These are phyloP conservation scores for Cuculus canorus DNA, from an alignment of 2,797 vertebrate species.

Conservation along the genomic window DNA sequence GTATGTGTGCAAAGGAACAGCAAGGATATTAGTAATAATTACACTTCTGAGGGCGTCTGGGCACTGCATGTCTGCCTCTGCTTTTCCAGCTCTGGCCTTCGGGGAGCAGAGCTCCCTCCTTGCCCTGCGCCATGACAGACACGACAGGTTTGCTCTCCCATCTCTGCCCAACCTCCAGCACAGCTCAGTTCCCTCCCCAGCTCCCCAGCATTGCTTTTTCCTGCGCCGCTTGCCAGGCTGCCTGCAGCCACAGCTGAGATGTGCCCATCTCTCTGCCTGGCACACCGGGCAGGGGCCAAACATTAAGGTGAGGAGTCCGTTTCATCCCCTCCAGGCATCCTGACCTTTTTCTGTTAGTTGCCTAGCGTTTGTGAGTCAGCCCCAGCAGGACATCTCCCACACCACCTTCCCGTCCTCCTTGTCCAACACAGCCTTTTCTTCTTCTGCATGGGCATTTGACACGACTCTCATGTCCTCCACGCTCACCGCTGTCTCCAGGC, in stretches of 20 bases:
- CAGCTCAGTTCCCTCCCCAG: neutral
- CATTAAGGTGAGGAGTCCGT: neutral
- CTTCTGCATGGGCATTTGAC: neutral
- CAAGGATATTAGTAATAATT: neutral
- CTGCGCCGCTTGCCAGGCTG: fast-evolving
- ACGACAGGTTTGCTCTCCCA: fast-evolving
- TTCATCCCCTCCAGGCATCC: neutral
- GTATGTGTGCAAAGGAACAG: neutral
- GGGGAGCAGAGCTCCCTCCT: neutral
- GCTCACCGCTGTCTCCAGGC: neutral
- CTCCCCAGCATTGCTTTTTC: neutral
- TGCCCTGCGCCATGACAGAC: neutral
- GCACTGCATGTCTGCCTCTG: neutral
- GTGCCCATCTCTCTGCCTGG: neutral
- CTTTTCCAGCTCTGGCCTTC: neutral
- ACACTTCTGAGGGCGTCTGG: neutral
- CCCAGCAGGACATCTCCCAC: neutral
- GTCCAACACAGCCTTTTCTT: neutral
- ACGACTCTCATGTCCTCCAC: neutral
- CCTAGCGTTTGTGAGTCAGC: neutral
- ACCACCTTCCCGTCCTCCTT: neutral
- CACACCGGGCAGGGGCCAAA: neutral
- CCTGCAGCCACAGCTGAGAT: neutral
- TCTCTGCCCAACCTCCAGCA: neutral
- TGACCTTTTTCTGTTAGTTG: neutral